Base-by-base conservation (phyloP, 2,797 vertebrate genomes). In the Glossophaga mutica region DNA sequence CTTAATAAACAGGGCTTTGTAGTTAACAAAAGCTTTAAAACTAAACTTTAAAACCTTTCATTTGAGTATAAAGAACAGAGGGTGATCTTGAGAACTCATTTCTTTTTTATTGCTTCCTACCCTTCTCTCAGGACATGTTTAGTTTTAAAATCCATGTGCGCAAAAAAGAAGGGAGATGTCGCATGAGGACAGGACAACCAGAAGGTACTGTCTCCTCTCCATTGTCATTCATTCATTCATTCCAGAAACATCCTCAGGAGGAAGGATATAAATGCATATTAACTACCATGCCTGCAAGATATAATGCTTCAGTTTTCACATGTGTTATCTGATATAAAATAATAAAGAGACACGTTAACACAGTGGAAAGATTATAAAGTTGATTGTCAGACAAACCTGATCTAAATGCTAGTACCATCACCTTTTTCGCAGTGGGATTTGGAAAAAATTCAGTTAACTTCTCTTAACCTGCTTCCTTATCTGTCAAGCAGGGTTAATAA, bases 401-500 rank as follows among this genome's bases (percentile, higher is more conserved):
- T 74, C 88, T 76, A 94, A 89, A 70, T 93, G 59, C 68, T 91
- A 29, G 12, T 70, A 46, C 68, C 12, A 24, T 44, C 55, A 70
- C 59, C 18, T 65, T 85, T 68, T 83, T 46, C 73, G n/a, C 11
- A 68, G 37, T 55, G 44, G 59, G 21, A 48, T 62, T 88, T 81
- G 76, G 59, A 34, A 57, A 50, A 82, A 50, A 93, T 67, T 42
- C 50, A 83, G 68, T n/a, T 74, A 78, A 67, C 9, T 46, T 93
- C 62, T 74, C 77, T 32, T 37, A 85, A 48, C 32, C 50, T 77
- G 81, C 19, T 77, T 95, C 39, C 37, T 95, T 91, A 90, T 68
- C 71, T 95, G 81, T 78, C 92, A 88, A 57, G 62, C 50, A 37
- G 52, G 39, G 37, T 78, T 96, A 87, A 92, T 87, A 70, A 78